Evolutionary conservation across 2,113 vertebrate genomes (phyloP), one percentile per base, ranked within the genome.

Genomic region (Isichthys henryi): DNA sequence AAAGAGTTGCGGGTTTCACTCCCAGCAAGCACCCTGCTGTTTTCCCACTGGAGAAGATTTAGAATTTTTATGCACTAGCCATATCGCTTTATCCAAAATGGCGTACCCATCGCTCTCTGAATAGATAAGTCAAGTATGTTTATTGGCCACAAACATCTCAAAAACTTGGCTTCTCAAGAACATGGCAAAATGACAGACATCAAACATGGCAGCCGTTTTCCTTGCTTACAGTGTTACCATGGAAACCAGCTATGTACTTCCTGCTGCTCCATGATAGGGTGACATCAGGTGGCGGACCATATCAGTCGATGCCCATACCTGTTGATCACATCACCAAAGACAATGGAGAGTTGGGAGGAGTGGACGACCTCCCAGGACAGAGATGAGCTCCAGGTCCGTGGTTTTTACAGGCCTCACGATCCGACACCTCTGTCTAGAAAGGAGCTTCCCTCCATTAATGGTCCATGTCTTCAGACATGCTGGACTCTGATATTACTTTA

Each of bases 331-430:
- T n/a, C 58, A 23, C 87, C 91, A 93, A 94, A 95, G 93, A 91
- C 93, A 91, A 94, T 91, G 49, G 52, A 92, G 94, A 93, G 93
- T 94, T 93, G 93, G 74, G 70, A 89, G 21, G n/a, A 50, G 88
- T 82, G 89, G 90, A 56, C 86, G 92, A 88, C 90, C 70, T 88
- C 84, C 90, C 88, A 62, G 70, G 58, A 90, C 58, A 88, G 87
- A 86, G n/a, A 70, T 39, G 5, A 70, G 80, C 23, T 27, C 15
- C 50, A 45, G 39, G 9, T 48, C 56, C 56, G 1, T 23, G 27
- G 77, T 1, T 21, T 84, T 48, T 3, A 48, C 8, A 48, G 10
- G 17, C 43, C 43, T 83, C 80, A 1, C 5, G 8, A 46, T 83
- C 35, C 39, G 70, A 5, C 35, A 43, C 74, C 15, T 35, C 11